Base-by-base conservation (phyloP, 2,113 vertebrate species). In the Diphyllodes magnificus region DNA sequence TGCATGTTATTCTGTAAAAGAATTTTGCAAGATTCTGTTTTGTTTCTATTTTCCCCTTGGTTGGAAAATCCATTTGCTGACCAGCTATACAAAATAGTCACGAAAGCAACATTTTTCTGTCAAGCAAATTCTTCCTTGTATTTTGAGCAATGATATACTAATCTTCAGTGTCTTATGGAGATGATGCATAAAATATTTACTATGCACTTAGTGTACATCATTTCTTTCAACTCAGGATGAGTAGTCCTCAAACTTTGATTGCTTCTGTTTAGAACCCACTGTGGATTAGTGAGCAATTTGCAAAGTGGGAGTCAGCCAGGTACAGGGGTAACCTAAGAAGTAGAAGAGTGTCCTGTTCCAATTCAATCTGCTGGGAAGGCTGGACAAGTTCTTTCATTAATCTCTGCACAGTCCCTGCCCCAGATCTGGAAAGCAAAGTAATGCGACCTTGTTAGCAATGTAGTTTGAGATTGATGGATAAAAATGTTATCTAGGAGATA, bases 121-220 rank as follows among this genome's bases (percentile, higher is more conserved):
- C 85, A 93, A 77, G 16, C 9, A 82, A 90, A 90, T 92, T 80
- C 35, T 75, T 88, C 27, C 31, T n/a, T 77, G 40, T 80, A 39
- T 61, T 94, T 90, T 94, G 82, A 90, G 23, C 44, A 88, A 57
- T 49, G 54, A 70, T 86, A 42, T 31, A 80, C n/a, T 61, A 90
- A 65, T 88, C 84, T 72, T 76, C 9, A 7, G 15, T 80, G 76
- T 86, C 11, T 77, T 86, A 57, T 15, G 47, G 70, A 92, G 31
- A 47, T 0, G 9, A 50, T 22, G 31, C 21, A 95, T 95, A 61
- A 95, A 94, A 93, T 88, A 96, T 94, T 95, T 95, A 95, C 11
- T 16, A 61, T 80, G 42, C 82, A 92, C 82, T 91, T 88, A 92
- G 28, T 19, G 40, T 64, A 37, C 66, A 72, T 61, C 1, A 0